phyloP scores from a whole-genome alignment of 1,140 invertebrate species.

The Sinonovacula constricta region DNA sequence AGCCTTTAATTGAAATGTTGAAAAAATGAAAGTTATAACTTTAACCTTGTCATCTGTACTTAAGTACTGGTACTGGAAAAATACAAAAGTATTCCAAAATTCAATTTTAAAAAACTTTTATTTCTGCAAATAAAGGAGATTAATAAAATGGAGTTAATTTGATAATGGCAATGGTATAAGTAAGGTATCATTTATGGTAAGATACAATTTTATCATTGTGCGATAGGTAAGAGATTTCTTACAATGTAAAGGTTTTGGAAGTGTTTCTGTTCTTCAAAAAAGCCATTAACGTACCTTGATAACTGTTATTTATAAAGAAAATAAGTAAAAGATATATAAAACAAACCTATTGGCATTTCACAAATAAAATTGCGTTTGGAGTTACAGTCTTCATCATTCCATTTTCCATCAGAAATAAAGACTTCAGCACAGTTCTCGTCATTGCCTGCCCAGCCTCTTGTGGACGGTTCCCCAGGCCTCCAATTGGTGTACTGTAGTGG shows the following conservation, averaged over 20 bases:
- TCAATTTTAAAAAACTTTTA: too few relatives aligned
- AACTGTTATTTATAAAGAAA: neutral
- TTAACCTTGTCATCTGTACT: neutral
- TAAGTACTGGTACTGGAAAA: neutral
- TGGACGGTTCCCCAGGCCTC: conserved; percentile 40
- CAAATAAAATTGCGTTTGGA: conserved; percentile 33
- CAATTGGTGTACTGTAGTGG: conserved; percentile 45
- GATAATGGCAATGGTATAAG: neutral
- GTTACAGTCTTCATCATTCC: conserved; percentile 48
- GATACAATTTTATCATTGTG: neutral
- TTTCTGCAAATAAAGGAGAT: too few relatives aligned
- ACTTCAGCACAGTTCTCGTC: conserved; percentile 45
- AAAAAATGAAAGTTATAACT: neutral
- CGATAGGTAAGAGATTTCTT: neutral
- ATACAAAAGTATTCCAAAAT: too few relatives aligned
- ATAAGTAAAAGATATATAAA: neutral
- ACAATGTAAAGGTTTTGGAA: too few relatives aligned
- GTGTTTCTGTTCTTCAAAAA: neutral
- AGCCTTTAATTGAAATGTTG: too few relatives aligned
- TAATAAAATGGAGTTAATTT: too few relatives aligned
- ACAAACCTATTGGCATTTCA: conserved; percentile 28
- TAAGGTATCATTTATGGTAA: neutral
- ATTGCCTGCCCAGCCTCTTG: conserved; percentile 40
- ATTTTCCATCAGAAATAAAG: conserved; percentile 40
- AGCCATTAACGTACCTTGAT: neutral